A percentile compares a stretch with the other conserved stretches of the same genome.
These are phyloP conservation scores for Emydocephalus ijimae DNA, from an alignment of 2,113 vertebrate species.

Conservation along the genomic window DNA sequence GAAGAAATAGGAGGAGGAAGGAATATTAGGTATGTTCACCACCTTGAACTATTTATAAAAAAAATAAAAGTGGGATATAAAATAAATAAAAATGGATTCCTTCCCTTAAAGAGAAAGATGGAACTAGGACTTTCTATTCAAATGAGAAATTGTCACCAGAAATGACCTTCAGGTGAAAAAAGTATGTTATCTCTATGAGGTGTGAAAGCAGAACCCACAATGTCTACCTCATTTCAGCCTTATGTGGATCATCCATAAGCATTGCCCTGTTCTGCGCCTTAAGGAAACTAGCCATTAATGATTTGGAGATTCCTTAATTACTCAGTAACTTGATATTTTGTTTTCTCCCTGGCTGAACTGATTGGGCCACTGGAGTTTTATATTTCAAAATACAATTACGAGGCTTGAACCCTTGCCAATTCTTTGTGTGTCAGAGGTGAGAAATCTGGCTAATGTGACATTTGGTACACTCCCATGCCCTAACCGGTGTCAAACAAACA, in stretches of 20 bases:
- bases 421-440: not conserved
- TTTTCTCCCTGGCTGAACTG: not conserved
- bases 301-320: not conserved
- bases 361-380: not conserved
- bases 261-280: not conserved
- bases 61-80: too few relatives aligned
- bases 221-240: not conserved
- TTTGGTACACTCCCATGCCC: not conserved
- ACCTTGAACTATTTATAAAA: not conserved
- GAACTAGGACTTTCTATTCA: not conserved
- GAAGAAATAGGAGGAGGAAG: not conserved
- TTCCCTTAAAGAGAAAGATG: not conserved
- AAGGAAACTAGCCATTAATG: constrained; percentile 8
- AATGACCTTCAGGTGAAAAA: not conserved
- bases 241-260: not conserved
- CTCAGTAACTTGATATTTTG: not conserved
- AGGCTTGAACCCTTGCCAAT: not conserved
- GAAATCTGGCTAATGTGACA: not conserved
- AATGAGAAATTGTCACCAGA: not conserved
- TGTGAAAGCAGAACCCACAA: not conserved
- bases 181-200: not conserved
- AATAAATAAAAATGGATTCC: too few relatives aligned
- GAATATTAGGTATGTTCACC: too few relatives aligned
- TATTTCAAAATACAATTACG: not conserved
- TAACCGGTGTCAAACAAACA: not conserved